phyloP scores from a whole-genome alignment of 1,140 invertebrate species.

The Micrasema longulum region DNA sequence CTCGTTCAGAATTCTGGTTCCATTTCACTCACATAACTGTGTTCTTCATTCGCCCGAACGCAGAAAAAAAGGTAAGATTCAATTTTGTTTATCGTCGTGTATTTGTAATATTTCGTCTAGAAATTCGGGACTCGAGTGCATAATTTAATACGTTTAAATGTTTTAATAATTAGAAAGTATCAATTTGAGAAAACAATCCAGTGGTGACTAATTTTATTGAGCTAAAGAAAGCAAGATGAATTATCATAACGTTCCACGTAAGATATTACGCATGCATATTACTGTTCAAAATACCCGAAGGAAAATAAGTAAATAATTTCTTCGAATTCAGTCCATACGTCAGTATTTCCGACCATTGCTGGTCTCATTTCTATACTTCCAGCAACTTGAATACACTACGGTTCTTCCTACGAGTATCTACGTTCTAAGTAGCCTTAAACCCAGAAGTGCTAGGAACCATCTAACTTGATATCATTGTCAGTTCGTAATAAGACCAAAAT shows the following conservation, averaged over 20 bases:
- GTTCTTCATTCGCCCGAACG: no score
- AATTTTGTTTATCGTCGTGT: no score
- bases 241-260: conserved; percentile 9
- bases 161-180: no score
- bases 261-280: neutral
- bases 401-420: conserved; percentile 6
- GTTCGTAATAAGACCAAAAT: neutral
- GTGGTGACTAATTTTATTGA: neutral
- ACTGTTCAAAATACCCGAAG: conserved; percentile 18
- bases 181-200: no score
- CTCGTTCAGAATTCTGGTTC: no score
- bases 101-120: no score
- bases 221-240: neutral
- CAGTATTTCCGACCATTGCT: neutral
- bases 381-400: conserved; percentile 6
- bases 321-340: conserved; percentile 4
- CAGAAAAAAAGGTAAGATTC: no score
- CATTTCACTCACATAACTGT: no score
- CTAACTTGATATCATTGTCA: no score
- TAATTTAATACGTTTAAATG: no score
- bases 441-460: no score
- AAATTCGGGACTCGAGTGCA: no score
- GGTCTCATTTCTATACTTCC: conserved; percentile 27
- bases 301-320: conserved; percentile 18
- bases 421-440: neutral